Percentiles rank a stretch among this genome's conserved stretches.
phyloP scores from a whole-genome alignment of 2,888 invertebrate species.

The Chydorus sphaericus region DNA sequence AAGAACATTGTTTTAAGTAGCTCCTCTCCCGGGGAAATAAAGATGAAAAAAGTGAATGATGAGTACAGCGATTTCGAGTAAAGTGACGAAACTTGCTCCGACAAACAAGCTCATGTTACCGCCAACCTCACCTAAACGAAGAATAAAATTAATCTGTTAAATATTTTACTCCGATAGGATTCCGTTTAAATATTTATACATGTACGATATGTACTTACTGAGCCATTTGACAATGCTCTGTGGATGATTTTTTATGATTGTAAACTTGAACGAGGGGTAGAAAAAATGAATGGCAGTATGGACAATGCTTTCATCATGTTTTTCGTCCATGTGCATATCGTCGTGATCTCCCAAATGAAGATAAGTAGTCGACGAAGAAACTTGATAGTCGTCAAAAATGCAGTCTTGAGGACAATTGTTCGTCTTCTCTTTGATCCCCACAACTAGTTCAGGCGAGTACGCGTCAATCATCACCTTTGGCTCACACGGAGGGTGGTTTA shows the following conservation, averaged over 20 bases:
- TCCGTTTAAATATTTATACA: too few relatives aligned
- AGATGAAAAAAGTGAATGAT: too few relatives aligned
- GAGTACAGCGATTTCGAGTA: too few relatives aligned
- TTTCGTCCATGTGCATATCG: conserved; percentile 2
- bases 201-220: too few relatives aligned
- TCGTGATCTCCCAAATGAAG: conserved; percentile 10
- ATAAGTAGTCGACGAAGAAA: neutral
- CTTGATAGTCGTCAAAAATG: conserved; percentile 5
- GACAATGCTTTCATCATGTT: conserved; percentile 16
- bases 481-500: neutral
- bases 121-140: too few relatives aligned
- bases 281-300: conserved; percentile 15
- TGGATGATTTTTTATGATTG: conserved; percentile 24
- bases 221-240: conserved; percentile 12
- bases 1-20: too few relatives aligned
- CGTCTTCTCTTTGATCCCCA: neutral
- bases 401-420: conserved; percentile 7
- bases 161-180: too few relatives aligned
- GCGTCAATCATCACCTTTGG: neutral
- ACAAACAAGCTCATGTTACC: too few relatives aligned
- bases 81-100: too few relatives aligned
- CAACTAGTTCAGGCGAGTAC: neutral
- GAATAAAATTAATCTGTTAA: too few relatives aligned
- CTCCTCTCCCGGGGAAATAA: too few relatives aligned
- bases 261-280: conserved; percentile 16